These are phyloP conservation scores for Ooceraea biroi DNA, from an alignment of 1,140 invertebrate species.

Conservation along the genomic window DNA sequence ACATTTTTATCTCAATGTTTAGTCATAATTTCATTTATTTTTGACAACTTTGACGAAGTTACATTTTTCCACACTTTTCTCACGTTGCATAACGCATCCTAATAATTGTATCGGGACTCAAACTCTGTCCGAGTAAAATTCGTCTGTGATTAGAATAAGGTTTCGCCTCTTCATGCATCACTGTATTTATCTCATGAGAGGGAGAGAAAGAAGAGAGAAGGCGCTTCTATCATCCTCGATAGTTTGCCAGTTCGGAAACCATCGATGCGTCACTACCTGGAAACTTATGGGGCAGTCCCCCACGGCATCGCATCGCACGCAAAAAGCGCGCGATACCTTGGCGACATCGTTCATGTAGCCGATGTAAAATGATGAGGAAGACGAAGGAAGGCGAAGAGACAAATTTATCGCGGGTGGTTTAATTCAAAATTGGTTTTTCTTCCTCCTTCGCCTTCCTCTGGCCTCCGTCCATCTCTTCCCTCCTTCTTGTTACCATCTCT, in stretches of 20 bases:
- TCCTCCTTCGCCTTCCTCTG: not conserved
- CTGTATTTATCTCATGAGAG: not conserved
- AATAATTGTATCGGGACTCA: not conserved
- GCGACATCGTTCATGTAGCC: conserved; percentile 14
- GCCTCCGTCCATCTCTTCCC: too few species aligned
- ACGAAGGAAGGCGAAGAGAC: conserved; percentile 8
- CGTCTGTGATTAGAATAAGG: not conserved
- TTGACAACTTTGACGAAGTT: not conserved
- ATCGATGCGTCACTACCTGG: conserved; percentile 6
- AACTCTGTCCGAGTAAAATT: not conserved
- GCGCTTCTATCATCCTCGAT: not conserved
- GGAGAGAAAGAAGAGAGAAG: not conserved
- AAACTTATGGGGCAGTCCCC: conserved; percentile 20
- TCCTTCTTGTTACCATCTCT: not conserved
- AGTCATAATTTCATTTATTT: too few species aligned
- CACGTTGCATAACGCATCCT: not conserved
- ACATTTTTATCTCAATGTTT: too few species aligned
- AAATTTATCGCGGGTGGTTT: conserved; percentile 69
- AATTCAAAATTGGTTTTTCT: conserved; percentile 75
- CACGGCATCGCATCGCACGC: not conserved
- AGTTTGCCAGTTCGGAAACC: conserved; percentile 25
- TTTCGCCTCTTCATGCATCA: not conserved
- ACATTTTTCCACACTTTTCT: not conserved
- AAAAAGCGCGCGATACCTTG: not conserved
- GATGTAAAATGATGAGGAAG: conserved; percentile 22